Evolutionary conservation across 2,888 invertebrate genomes (phyloP).

Genomic region (Tetragonisca angustula): DNA sequence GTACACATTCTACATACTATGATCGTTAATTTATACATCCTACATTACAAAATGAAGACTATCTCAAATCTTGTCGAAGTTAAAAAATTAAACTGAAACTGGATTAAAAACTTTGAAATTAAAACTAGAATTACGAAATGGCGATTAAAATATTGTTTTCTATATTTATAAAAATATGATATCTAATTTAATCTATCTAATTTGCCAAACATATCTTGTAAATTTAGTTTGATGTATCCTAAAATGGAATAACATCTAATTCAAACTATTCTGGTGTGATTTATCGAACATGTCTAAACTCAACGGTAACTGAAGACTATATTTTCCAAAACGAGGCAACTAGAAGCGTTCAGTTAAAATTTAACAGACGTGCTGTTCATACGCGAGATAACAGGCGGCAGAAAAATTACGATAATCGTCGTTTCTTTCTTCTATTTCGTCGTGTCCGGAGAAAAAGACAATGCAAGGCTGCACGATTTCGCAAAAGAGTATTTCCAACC

Average conservation of each 20-base stretch:
- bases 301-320: not conserved
- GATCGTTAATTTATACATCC: too few relatives aligned
- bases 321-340: not conserved
- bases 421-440: not conserved
- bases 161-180: not conserved
- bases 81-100: too few relatives aligned
- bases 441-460: not conserved
- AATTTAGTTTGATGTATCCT: too few relatives aligned
- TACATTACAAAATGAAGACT: too few relatives aligned
- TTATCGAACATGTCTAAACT: not conserved
- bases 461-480: slow-evolving; percentile 29
- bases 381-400: not conserved
- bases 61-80: too few relatives aligned
- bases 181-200: not conserved
- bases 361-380: not conserved
- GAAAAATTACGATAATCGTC: not conserved
- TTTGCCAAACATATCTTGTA: too few relatives aligned
- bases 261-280: too few relatives aligned
- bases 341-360: not conserved
- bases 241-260: too few relatives aligned
- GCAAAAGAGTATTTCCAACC: slow-evolving; percentile 60
- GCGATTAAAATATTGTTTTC: not conserved
- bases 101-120: too few relatives aligned
- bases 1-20: too few relatives aligned
- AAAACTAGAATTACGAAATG: too few relatives aligned